A percentile compares a stretch with the other conserved stretches of the same genome.
phyloP scores from a whole-genome alignment of 2,797 vertebrate genomes.

The Tamandua tetradactyla region DNA sequence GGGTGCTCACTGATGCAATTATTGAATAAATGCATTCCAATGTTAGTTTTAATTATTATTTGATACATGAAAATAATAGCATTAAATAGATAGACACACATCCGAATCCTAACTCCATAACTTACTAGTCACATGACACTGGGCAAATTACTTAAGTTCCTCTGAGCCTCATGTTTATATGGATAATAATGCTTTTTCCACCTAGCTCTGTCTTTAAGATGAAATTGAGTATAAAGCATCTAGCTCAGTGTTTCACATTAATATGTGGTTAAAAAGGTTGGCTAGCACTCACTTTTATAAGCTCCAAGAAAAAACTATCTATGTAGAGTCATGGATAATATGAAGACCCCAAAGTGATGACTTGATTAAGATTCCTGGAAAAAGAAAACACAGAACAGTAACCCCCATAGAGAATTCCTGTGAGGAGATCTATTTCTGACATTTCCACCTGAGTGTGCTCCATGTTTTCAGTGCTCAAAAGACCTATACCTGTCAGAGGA shows the following conservation, averaged over 20 bases:
- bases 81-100: not conserved
- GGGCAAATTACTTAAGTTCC: not conserved
- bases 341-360: too few relatives aligned
- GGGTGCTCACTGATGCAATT: too few relatives aligned
- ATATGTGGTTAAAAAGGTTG: not conserved
- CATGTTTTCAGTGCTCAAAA: not conserved
- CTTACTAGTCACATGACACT: not conserved
- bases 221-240: not conserved
- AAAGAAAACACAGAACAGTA: not conserved
- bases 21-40: not conserved
- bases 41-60: too few relatives aligned
- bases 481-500: not conserved
- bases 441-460: too few relatives aligned
- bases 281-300: not conserved
- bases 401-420: not conserved
- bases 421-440: not conserved
- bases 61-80: not conserved
- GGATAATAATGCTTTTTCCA: fast-evolving
- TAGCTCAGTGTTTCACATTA: not conserved
- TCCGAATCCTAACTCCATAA: not conserved
- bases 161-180: not conserved
- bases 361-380: not conserved
- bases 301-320: not conserved
- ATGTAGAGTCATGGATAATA: not conserved
- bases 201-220: not conserved